A percentile compares a stretch with the other conserved stretches of the same genome.
These are phyloP conservation scores for Oikopleura vanhoeffeni DNA, from an alignment of 23 tunicate species.

Conservation along the genomic window DNA sequence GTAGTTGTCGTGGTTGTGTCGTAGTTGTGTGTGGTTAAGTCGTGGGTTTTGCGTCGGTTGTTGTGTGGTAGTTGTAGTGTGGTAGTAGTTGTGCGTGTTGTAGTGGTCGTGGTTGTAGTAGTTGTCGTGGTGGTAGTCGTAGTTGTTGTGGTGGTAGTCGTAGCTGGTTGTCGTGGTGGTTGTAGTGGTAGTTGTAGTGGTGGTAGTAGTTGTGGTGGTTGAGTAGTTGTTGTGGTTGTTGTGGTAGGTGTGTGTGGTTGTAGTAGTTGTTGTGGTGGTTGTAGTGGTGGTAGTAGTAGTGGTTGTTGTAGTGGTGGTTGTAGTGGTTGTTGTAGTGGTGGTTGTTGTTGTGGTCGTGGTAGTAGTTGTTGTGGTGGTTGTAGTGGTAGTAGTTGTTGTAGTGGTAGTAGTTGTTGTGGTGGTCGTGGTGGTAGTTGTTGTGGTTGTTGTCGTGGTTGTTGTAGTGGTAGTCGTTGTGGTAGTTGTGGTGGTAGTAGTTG, in stretches of 20 bases:
- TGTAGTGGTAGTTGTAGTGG: background rate
- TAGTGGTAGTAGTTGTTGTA: background rate
- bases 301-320: slow-evolving; percentile 3
- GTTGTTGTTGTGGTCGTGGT: background rate
- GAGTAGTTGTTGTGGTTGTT: background rate
- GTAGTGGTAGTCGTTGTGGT: background rate
- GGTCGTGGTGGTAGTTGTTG: background rate
- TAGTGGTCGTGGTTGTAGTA: too few relatives aligned
- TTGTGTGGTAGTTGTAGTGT: too few relatives aligned
- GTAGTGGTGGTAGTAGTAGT: slow-evolving; percentile 8
- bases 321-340: background rate
- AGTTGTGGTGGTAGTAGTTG: slow-evolving; percentile 8
- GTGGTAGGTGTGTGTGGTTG: background rate
- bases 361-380: background rate
- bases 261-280: background rate
- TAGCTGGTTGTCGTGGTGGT: background rate
- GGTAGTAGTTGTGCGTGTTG: background rate
- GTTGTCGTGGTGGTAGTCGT: too few relatives aligned
- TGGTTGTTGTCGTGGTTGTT: background rate
- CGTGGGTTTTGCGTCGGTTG: too few relatives aligned
- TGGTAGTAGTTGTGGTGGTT: background rate
- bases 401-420: slow-evolving; percentile 9
- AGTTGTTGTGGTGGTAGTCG: background rate
- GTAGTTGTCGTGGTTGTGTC: slow-evolving; percentile 10
- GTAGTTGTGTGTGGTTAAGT: too few relatives aligned